phyloP scores from a whole-genome alignment of 2,113 vertebrate species.

The Bos indicus region DNA sequence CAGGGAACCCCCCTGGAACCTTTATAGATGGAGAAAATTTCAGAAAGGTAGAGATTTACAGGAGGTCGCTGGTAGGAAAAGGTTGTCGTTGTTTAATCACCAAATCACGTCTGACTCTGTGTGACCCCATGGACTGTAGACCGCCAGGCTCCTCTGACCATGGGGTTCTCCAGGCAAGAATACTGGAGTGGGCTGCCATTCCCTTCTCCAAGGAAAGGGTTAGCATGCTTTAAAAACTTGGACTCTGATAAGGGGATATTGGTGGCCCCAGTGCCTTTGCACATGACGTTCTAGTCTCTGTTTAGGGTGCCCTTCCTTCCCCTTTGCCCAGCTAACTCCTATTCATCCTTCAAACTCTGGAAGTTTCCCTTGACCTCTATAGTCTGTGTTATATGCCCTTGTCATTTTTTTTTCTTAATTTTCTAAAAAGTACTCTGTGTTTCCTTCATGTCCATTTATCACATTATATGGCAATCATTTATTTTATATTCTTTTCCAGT shows the following conservation, averaged over 20 bases:
- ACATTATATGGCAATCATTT: background rate
- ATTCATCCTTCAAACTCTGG: background rate
- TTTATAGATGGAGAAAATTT: background rate
- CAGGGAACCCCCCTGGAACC: background rate
- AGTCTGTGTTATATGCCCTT: background rate
- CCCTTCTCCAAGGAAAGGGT: background rate
- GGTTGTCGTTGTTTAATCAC: background rate
- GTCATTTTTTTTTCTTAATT: background rate
- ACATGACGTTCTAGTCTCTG: background rate
- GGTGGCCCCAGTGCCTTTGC: background rate
- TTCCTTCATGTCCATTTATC: background rate
- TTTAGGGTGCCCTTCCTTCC: background rate
- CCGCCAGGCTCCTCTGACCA: background rate
- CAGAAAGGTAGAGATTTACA: background rate
- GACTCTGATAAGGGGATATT: background rate
- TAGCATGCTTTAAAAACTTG: background rate
- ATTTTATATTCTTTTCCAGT: background rate
- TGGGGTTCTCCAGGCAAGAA: background rate
- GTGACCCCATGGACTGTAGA: background rate
- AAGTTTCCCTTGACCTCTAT: background rate
- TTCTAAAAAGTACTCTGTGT: background rate
- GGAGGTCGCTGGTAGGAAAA: background rate
- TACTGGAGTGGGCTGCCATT: background rate
- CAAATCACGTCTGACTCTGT: background rate
- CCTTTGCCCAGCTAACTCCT: background rate